phyloP scores from a whole-genome alignment of 2,888 invertebrate species.

The Dichetophora obliterata region DNA sequence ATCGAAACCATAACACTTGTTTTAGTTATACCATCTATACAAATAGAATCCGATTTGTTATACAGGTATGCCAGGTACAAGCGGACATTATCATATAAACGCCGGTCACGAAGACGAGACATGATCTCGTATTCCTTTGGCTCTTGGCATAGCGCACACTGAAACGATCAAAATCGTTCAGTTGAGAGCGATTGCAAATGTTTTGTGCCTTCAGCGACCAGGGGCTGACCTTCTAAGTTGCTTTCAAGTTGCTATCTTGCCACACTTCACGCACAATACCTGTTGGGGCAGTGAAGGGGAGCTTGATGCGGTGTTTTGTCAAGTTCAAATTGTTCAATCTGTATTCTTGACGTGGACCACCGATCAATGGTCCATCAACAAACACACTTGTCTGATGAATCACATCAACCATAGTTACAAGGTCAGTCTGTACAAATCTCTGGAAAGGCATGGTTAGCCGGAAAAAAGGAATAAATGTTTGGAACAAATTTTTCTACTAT shows the following conservation, averaged over 20 bases:
- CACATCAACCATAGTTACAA: slow-evolving; percentile 94
- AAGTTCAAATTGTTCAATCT: slow-evolving; percentile 92
- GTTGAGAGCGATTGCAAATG: slow-evolving; percentile 85
- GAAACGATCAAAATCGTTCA: slow-evolving; percentile 96
- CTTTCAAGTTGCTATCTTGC: slow-evolving; percentile 85
- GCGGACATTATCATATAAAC: no score
- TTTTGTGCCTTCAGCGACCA: slow-evolving; percentile 93
- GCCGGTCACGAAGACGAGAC: no score
- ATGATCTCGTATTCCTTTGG: no score
- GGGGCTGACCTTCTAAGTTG: slow-evolving; percentile 89
- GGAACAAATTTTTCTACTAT: no score
- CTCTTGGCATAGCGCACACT: slow-evolving; percentile 93
- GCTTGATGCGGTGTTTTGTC: slow-evolving; percentile 90
- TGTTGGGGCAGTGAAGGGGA: slow-evolving; percentile 88
- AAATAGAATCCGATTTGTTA: no score
- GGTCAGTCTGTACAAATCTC: slow-evolving; percentile 95
- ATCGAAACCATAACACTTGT: no score
- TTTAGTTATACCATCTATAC: no score
- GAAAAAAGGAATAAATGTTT: no score
- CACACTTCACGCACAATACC: slow-evolving; percentile 91
- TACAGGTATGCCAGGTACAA: no score
- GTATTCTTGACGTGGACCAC: slow-evolving; percentile 84
- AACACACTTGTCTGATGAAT: slow-evolving; percentile 97
- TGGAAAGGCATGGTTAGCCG: no score
- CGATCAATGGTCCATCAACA: slow-evolving; percentile 91